These are phyloP conservation scores for Paratrypauchen microcephalus DNA, from an alignment of 2,797 vertebrate genomes.

Conservation along the genomic window DNA sequence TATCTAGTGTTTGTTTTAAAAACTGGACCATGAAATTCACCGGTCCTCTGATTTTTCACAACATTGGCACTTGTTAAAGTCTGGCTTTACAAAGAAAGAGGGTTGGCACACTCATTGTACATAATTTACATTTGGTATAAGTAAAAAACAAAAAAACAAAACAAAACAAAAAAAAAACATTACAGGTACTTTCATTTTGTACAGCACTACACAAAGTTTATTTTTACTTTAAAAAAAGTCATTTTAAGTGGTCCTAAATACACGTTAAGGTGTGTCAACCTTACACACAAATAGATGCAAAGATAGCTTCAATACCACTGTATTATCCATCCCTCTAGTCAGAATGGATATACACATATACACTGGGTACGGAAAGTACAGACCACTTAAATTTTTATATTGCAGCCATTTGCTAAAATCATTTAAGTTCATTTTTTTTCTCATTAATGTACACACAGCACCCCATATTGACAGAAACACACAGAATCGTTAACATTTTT, in stretches of 20 bases:
- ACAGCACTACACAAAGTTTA: constrained; percentile 75
- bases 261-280: constrained; percentile 63
- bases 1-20: constrained; percentile 83
- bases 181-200: constrained; percentile 81
- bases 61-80: constrained; percentile 89
- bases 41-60: constrained; percentile 81
- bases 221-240: constrained; percentile 66
- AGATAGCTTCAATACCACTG: constrained; percentile 71
- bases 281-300: constrained; percentile 44
- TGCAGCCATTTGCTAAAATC: too few relatives aligned
- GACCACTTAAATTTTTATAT: too few relatives aligned
- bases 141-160: constrained; percentile 62
- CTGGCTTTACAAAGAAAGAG: constrained; percentile 84
- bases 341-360: constrained; percentile 67
- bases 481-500: too few relatives aligned
- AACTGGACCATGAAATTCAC: constrained; percentile 83
- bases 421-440: too few relatives aligned
- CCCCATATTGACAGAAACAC: too few relatives aligned
- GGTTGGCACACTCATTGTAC: constrained; percentile 88
- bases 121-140: constrained; percentile 84
- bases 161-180: constrained; percentile 67
- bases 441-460: too few relatives aligned
- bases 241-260: constrained; percentile 73
- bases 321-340: constrained; percentile 56
- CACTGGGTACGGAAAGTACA: too few relatives aligned